A percentile compares a stretch with the other conserved stretches of the same genome.
Conservation (phyloP, 2,113 vertebrate genomes). For the Coracopsis vasa region DNA sequence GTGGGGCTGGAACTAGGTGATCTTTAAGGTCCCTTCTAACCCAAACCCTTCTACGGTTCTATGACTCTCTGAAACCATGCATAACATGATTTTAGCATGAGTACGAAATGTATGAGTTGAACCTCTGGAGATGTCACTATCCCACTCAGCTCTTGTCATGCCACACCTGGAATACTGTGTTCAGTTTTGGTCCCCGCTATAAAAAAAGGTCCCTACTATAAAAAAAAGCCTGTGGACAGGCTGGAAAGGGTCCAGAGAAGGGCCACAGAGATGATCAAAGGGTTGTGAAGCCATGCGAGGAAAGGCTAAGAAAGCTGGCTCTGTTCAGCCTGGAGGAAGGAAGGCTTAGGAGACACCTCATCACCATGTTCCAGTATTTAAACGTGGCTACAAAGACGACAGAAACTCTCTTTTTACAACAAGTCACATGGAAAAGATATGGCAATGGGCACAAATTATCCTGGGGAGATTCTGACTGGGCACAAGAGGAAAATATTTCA, state of each 20-base stretch:
- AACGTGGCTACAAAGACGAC: neutral
- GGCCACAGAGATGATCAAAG: neutral
- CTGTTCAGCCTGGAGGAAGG: neutral
- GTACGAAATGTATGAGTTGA: fast-evolving
- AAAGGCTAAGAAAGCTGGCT: neutral
- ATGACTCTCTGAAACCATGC: neutral
- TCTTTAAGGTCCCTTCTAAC: neutral
- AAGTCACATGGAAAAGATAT: neutral
- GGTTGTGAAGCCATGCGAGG: neutral
- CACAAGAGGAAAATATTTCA: neutral
- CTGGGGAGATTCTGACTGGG: neutral
- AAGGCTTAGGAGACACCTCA: neutral
- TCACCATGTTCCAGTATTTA: neutral
- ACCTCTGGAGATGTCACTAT: neutral
- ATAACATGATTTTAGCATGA: fast-evolving
- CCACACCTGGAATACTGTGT: neutral
- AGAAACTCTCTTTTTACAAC: neutral
- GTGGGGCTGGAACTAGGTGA: neutral
- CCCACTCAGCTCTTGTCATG: neutral
- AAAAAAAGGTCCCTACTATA: neutral
- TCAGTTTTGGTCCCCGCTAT: neutral
- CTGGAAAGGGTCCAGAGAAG: neutral
- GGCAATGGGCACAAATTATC: neutral
- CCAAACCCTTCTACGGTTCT: neutral
- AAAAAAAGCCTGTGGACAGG: neutral